Base-by-base conservation (phyloP, 2,113 vertebrate species). In the Regulus satrapa region DNA sequence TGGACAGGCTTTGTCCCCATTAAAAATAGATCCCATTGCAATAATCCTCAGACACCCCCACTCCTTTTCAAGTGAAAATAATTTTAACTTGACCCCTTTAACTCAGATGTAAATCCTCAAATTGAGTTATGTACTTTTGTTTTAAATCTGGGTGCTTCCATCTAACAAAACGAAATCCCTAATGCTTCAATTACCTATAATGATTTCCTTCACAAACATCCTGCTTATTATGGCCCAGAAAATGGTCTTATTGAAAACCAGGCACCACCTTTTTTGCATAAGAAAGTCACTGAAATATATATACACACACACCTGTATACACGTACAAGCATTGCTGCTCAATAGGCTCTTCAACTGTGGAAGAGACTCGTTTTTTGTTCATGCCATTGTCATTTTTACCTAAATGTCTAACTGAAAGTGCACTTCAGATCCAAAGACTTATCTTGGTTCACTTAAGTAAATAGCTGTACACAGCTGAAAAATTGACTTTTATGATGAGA, bases 111-210 rank as follows among this genome's bases (percentile, higher is more conserved):
- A 76, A 94, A 85, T 84, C 3, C 5, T 21, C 32, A 63, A 76
- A 78, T 6, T 46, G 51, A 83, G 74, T n/a, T 18, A n/a, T 0
- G 19, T 45, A 49, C 54, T 94, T 96, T 48, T 75, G 52, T 80
- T 72, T 66, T 59, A 55, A 80, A 88, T 59, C 52, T 29, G 38
- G 86, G 61, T 6, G 32, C 12, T 28, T 94, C 52, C 21, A 61
- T 78, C 52, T 41, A 56, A 67, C 28, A 79, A 25, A 93, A 82
- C 8, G 5, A 92, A 97, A 93, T 95, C 95, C 92, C 92, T 93
- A 85, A 96, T 85, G 95, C 43, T 97, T 96, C 92, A 97, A 88
- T 97, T 96, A 94, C 75, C 25, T 69, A 4, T 93, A 90, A 93
- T 64, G 81, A 88, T 85, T 63, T 89, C n/a, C 64, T 69, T 51